phyloP scores from a whole-genome alignment of 2,797 vertebrate species.

The Lepidocolaptes lacrymiger region DNA sequence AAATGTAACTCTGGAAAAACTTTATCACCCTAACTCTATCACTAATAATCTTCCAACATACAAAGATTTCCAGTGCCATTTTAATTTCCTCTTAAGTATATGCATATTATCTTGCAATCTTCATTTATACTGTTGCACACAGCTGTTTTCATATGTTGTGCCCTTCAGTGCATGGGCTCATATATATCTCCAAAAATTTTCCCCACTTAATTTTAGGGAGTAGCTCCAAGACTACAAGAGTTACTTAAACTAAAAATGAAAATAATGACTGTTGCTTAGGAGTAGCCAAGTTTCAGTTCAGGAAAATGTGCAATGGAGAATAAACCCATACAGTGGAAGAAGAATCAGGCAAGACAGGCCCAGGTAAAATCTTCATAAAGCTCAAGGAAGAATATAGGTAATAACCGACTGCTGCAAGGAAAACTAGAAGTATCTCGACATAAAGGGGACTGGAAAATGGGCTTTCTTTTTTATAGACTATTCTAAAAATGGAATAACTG shows the following conservation, averaged over 20 bases:
- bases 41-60: neutral
- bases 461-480: neutral
- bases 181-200: neutral
- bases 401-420: neutral
- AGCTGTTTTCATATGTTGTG: neutral
- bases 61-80: neutral
- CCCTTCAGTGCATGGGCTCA: neutral
- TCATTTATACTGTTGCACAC: neutral
- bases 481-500: neutral
- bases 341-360: neutral
- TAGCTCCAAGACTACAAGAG: neutral
- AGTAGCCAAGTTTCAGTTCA: neutral
- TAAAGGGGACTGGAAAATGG: rapidly evolving
- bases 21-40: neutral
- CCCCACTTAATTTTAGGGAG: neutral
- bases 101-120: neutral
- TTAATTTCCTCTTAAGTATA: neutral
- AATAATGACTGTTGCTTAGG: neutral
- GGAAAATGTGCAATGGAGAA: neutral
- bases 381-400: neutral
- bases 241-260: neutral
- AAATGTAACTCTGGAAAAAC: neutral
- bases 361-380: neutral
- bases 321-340: neutral
- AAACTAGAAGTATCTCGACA: neutral